Conservation (phyloP, 2,888 invertebrate species). For the Polydesmus complanatus region DNA sequence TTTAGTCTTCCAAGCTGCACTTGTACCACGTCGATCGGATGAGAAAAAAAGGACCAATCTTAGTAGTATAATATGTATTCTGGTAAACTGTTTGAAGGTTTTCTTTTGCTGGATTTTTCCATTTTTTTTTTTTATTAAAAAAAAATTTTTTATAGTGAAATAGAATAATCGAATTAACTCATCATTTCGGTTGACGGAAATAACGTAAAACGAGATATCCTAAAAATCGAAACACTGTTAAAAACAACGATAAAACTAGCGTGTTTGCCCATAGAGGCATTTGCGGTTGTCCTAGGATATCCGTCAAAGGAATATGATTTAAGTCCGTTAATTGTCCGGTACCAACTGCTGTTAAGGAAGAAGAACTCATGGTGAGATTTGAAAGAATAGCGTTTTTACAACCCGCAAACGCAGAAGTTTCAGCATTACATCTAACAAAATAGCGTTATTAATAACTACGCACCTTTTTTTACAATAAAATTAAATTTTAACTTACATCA, state of each 20-base stretch:
- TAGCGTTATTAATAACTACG: neutral
- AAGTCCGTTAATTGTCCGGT: neutral
- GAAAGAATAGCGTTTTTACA: slow-evolving; percentile 32
- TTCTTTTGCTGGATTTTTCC: too few relatives aligned
- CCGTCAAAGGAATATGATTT: slow-evolving; percentile 44
- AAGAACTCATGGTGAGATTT: neutral
- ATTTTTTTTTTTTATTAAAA: too few relatives aligned
- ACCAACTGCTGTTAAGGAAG: neutral
- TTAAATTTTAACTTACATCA: slow-evolving; percentile 41
- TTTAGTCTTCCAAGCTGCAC: neutral
- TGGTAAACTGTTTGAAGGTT: too few relatives aligned
- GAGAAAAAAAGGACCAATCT: too few relatives aligned
- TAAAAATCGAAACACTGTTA: slow-evolving; percentile 52
- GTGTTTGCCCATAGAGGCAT: slow-evolving; percentile 60
- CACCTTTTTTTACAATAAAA: neutral
- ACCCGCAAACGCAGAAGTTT: slow-evolving; percentile 49
- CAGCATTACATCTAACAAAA: slow-evolving; percentile 43
- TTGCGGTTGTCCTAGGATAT: slow-evolving; percentile 51
- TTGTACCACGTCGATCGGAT: neutral
- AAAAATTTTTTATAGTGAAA: too few relatives aligned
- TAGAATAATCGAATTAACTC: neutral
- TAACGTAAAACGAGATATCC: slow-evolving; percentile 57
- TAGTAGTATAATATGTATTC: too few relatives aligned
- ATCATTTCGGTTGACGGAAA: slow-evolving; percentile 22
- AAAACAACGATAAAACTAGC: slow-evolving; percentile 51